phyloP scores from a whole-genome alignment of 2,888 invertebrate species.

The Chrysolina americana region DNA sequence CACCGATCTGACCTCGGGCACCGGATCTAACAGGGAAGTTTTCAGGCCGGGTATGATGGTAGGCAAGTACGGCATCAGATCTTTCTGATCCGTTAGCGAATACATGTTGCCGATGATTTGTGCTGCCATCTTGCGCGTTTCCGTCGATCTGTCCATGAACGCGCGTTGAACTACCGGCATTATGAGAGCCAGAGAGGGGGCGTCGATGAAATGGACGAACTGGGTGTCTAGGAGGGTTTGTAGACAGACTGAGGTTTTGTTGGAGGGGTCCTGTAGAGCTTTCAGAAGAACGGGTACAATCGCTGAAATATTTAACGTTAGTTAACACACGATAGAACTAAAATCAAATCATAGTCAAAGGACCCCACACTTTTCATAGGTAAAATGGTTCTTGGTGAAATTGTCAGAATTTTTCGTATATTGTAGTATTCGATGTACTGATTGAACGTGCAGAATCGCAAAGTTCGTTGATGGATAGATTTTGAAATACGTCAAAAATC shows the following conservation, averaged over 20 bases:
- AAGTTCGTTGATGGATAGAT: no score
- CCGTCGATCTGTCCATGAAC: constrained; percentile 97
- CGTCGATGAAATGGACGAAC: constrained; percentile 99
- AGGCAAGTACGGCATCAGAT: constrained; percentile 95
- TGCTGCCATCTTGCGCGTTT: constrained; percentile 98
- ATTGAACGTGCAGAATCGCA: no score
- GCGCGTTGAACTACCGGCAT: constrained; percentile 99
- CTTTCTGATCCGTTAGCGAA: constrained; percentile 98
- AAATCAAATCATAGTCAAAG: no score
- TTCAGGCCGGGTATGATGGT: constrained; percentile 97
- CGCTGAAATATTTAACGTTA: constrained; percentile 70
- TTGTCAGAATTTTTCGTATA: no score
- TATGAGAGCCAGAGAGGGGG: constrained; percentile 97
- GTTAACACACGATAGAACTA: not conserved
- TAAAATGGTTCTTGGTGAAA: no score
- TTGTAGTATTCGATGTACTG: no score
- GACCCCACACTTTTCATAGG: no score
- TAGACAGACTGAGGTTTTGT: constrained; percentile 93
- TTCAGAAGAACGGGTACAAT: constrained; percentile 89
- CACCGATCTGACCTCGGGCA: constrained; percentile 96
- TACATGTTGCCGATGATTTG: constrained; percentile 99
- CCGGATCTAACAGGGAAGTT: constrained; percentile 95
- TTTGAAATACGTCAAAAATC: no score
- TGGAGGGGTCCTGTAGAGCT: constrained; percentile 96
- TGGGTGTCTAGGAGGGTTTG: constrained; percentile 94